Conservation (phyloP, 1,140 invertebrate species). For the Zeugodacus cucurbitae region DNA sequence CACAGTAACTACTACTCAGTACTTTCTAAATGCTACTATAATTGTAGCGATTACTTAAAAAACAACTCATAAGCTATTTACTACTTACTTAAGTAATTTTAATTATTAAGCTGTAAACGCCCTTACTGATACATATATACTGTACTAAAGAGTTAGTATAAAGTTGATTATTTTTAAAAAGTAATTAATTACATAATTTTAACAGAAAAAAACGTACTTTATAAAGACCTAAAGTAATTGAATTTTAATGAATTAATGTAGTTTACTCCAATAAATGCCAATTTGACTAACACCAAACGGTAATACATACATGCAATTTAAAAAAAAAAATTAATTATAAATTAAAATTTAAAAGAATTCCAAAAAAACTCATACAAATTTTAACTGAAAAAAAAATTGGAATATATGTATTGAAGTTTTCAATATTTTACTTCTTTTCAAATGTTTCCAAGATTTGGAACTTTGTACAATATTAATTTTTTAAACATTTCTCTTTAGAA, state of each 20-base stretch:
- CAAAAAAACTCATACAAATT: too few relatives aligned
- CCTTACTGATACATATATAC: background rate
- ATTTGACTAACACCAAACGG: constrained; percentile 1
- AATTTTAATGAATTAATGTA: background rate
- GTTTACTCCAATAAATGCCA: constrained; percentile 13
- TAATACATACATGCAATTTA: background rate
- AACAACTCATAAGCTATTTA: background rate
- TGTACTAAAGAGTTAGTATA: background rate
- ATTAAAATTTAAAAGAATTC: too few relatives aligned
- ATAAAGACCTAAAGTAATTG: background rate
- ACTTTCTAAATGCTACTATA: background rate
- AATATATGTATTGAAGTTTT: too few relatives aligned
- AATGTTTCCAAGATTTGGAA: too few relatives aligned
- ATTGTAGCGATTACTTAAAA: background rate
- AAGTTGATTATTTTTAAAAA: background rate
- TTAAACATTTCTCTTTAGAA: too few relatives aligned
- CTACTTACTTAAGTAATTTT: background rate
- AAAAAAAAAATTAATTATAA: background rate
- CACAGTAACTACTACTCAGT: constrained; percentile 20
- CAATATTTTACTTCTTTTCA: too few relatives aligned
- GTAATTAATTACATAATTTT: background rate
- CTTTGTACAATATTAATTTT: too few relatives aligned
- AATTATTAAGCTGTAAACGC: background rate
- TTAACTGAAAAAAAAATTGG: too few relatives aligned
- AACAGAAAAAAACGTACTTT: background rate